These are phyloP conservation scores for Caenorhabditis panamensis DNA, from an alignment of 2,888 invertebrate genomes.

Conservation along the genomic window DNA sequence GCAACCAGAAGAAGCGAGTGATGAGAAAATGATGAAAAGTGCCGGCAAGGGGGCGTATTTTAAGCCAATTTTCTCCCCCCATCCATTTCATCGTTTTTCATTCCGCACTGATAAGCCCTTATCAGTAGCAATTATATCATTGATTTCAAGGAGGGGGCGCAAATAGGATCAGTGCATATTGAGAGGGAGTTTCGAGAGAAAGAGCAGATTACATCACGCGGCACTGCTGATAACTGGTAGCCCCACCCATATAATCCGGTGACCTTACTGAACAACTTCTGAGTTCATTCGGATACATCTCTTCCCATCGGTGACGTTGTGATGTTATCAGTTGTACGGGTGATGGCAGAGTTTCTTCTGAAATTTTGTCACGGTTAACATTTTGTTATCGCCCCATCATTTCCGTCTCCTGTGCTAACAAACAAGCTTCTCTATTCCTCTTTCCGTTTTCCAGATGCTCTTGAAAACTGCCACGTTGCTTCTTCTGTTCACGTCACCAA, in stretches of 20 bases:
- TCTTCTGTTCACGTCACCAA: neutral
- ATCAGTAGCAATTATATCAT: conserved; percentile 13
- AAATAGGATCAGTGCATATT: conserved; percentile 8
- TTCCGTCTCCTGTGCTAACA: conserved; percentile 5
- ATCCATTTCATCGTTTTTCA: conserved; percentile 9
- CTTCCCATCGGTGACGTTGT: neutral
- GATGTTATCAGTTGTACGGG: neutral
- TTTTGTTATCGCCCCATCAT: conserved; percentile 1
- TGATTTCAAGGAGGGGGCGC: neutral
- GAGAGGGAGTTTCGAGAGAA: neutral
- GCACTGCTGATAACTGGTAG: conserved; percentile 1
- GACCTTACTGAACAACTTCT: neutral
- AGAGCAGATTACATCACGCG: neutral
- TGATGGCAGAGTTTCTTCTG: neutral
- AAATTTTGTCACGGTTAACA: neutral
- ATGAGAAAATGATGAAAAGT: conserved; percentile 21
- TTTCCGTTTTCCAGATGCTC: conserved; percentile 2
- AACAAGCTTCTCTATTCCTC: conserved; percentile 1
- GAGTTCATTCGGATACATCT: neutral
- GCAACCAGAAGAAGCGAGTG: neutral
- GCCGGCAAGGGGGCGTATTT: conserved; percentile 35
- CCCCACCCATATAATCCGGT: neutral
- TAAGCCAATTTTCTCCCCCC: conserved; percentile 26
- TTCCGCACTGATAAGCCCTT: conserved; percentile 41
- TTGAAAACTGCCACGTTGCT: neutral